Evolutionary conservation across 2,113 vertebrate genomes (phyloP).

Genomic region (Amphiprion ocellaris): DNA sequence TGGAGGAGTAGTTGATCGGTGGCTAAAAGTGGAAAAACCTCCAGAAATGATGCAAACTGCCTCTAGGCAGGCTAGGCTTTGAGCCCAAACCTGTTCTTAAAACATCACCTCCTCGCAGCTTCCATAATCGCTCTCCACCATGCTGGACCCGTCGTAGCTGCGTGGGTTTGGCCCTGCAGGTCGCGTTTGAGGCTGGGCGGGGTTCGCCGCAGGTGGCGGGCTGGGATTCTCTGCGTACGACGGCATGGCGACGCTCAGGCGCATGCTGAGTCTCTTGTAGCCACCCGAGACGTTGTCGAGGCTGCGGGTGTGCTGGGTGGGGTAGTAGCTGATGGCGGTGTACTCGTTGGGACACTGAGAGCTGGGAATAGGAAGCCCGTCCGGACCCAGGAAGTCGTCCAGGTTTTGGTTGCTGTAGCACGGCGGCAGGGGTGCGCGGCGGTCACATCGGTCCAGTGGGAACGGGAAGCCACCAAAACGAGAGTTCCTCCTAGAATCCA

Average conservation of each 20-base stretch:
- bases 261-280: constrained; percentile 92
- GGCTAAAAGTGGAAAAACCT: too few species aligned
- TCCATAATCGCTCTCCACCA: constrained; percentile 96
- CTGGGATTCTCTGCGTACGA: constrained; percentile 88
- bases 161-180: constrained; percentile 68
- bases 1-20: background rate
- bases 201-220: constrained; percentile 60
- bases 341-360: constrained; percentile 93
- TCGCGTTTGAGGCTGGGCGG: constrained; percentile 77
- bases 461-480: constrained; percentile 96
- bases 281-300: constrained; percentile 82
- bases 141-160: constrained; percentile 88
- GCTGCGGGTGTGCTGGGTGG: constrained; percentile 86
- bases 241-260: constrained; percentile 92
- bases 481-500: constrained; percentile 83
- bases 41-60: background rate
- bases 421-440: constrained; percentile 93
- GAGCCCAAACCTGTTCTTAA: background rate
- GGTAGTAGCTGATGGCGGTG: constrained; percentile 96
- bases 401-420: constrained; percentile 97
- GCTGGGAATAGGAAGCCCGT: constrained; percentile 83
- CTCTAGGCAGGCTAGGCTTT: too few species aligned
- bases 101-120: constrained; percentile 99
- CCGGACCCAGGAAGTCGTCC: constrained; percentile 91
- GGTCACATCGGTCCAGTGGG: constrained; percentile 91